A percentile compares a stretch with the other conserved stretches of the same genome.
Conservation (phyloP, 2,797 vertebrate genomes). For the Rhabdophis nuchalis region DNA sequence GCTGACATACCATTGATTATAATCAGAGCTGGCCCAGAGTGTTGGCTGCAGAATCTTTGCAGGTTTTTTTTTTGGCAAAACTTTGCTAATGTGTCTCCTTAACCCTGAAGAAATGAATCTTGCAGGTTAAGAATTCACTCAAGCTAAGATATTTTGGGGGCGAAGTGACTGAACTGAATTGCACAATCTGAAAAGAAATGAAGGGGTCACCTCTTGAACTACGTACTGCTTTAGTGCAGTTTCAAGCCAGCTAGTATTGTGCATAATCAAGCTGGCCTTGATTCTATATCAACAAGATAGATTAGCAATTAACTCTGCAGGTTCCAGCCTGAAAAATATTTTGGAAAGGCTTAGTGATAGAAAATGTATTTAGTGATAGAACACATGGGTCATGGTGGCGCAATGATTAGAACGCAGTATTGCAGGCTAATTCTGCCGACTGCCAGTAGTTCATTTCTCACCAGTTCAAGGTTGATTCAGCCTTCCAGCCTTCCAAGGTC, state of each 20-base stretch:
- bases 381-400: background rate
- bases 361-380: background rate
- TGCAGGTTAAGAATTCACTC: background rate
- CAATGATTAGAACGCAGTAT: background rate
- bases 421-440: background rate
- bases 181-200: background rate
- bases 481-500: background rate
- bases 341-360: background rate
- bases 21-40: background rate
- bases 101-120: background rate
- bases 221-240: background rate
- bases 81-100: background rate
- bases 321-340: background rate
- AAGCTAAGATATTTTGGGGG: background rate
- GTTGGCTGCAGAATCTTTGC: background rate
- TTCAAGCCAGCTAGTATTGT: background rate
- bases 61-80: background rate
- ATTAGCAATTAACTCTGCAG: background rate
- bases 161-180: background rate
- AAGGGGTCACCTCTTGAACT: background rate
- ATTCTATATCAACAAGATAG: slow-evolving; percentile 17
- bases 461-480: background rate
- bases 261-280: background rate
- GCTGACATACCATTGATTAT: slow-evolving; percentile 38
- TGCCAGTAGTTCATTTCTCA: background rate